Evolutionary conservation across 1,140 invertebrate genomes (phyloP), one percentile per base, ranked within the genome.

Genomic region (Conopomorpha cramerella): DNA sequence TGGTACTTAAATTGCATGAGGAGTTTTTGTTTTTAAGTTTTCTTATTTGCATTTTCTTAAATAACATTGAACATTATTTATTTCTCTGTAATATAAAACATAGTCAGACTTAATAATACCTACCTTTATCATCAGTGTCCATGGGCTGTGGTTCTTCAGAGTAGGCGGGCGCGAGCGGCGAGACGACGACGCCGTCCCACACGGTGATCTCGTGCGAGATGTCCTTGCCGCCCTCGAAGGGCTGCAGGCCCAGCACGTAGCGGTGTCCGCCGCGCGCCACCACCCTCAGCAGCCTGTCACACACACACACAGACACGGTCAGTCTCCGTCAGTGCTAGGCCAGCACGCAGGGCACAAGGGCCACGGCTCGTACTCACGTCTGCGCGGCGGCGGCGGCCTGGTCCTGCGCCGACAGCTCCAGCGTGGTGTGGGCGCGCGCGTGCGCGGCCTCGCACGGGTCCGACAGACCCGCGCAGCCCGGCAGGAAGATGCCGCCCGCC

Each of bases 381-480:
- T 92, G 90, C 1, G 95, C 92, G 14, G 95, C 96, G 50, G 93
- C 84, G 57, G 95, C 96, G 30, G 96, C 91, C 30, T 88, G 78
- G 78, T 99, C 96, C 77, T 97, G 93, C 66, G 98, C 93, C 56
- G 96, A 93, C n/a, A 97, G 78, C 0, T 90, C 87, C 81, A 99
- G 89, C 1, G 88, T 86, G 13, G 92, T 94, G 61, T 98, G 95
- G 2, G 96, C 91, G 10, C 95, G 82, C 17, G 92, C 87, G 44
- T 89, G 90, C 1, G 90, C 91, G 26, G 88, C 88, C 65, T 98
- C 93, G 68, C 94, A 97, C 3, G 95, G 95, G 79, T 98, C 95
- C 0, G 89, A 89, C 45, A 97, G 93, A 18, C 95, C 94, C 18
- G 93, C 92, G 11, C 95, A 96, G 27, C 95, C 95, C 8, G 95